Evolutionary conservation across 2,797 vertebrate species (phyloP).

Genomic region (Artibeus lituratus): DNA sequence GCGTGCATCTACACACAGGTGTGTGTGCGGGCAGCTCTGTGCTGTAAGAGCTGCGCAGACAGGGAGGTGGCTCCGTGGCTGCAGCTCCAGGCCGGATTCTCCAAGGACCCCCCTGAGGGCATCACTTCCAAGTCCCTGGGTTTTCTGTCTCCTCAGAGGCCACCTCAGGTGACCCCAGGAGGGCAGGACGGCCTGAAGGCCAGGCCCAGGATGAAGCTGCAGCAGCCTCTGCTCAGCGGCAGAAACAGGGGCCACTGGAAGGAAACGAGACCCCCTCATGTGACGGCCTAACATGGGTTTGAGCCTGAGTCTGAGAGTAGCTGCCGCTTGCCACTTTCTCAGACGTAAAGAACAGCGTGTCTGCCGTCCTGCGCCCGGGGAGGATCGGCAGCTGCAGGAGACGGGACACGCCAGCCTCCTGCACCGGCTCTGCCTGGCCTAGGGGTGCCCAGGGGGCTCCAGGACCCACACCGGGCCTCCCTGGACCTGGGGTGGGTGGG

Average conservation of each 20-base stretch:
- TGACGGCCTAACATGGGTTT: constrained; percentile 1
- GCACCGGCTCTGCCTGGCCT: rapidly evolving
- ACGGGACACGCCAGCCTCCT: rapidly evolving
- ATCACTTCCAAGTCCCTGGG: background rate
- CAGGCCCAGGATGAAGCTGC: background rate
- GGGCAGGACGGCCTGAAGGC: rapidly evolving
- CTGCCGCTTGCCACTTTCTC: constrained; percentile 37
- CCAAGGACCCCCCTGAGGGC: background rate
- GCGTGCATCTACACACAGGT: background rate
- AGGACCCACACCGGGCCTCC: rapidly evolving
- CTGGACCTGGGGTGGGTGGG: too few relatives aligned
- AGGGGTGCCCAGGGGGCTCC: background rate
- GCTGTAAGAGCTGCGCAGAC: background rate
- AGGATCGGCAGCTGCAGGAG: background rate
- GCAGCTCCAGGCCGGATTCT: background rate
- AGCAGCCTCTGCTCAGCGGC: background rate
- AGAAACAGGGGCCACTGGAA: background rate
- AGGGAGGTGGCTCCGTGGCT: background rate
- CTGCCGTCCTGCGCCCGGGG: background rate
- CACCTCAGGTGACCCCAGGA: rapidly evolving
- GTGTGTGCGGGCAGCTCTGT: too few relatives aligned
- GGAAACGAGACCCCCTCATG: background rate
- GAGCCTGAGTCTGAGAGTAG: background rate
- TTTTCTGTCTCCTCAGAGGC: background rate
- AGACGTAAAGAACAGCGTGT: background rate